Evolutionary conservation across 2,113 vertebrate species (phyloP), one percentile per base, ranked within the genome.

Genomic region (Sclerurus mexicanus): DNA sequence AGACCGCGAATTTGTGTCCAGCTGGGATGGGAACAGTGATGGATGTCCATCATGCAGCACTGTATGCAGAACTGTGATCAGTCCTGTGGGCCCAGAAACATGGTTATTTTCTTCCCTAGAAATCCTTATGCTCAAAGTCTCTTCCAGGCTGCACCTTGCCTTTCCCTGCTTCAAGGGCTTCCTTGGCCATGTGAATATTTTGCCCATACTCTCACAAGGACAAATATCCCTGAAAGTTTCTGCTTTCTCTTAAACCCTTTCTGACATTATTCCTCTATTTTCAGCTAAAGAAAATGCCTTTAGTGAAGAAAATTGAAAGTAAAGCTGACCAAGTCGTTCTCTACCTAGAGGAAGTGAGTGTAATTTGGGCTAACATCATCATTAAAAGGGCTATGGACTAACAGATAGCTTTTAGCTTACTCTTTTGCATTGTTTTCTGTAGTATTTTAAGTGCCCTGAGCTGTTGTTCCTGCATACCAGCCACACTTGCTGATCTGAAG

Each of bases 241-340:
- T 67, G 16, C 46, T 80, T 85, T 68, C 40, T 81, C 10, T 39
- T 73, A 66, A 37, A 79, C 2, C 27, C 15, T 91, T 87, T 87
- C 77, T 95, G 27, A 85, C 66, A 18, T 64, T 79, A 83, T 1
- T 1, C 7, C 19, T 13, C 30, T 85, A 21, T 91, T 96, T 93
- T 59, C 91, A 97, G 97, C 56, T 97, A 55, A 95, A 94, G 88
- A 95, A 93, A 85, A 95, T 94, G 78, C 94, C 93, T 62, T 68
- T 95, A 84, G 95, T 96, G 94, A 97, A 97, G 85, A 95, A 96
- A 94, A 85, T 97, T 60, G 95, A 97, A 93, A 85, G 85, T 1
- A 49, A 95, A 79, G 90, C 69, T 76, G 97, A 95, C 28, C 35
- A 7, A 69, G 75, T 96, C 3, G 11, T 87, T 79, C 37, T 97